A percentile compares a stretch with the other conserved stretches of the same genome.
phyloP scores from a whole-genome alignment of 2,113 vertebrate species.

The Grammomys surdaster region DNA sequence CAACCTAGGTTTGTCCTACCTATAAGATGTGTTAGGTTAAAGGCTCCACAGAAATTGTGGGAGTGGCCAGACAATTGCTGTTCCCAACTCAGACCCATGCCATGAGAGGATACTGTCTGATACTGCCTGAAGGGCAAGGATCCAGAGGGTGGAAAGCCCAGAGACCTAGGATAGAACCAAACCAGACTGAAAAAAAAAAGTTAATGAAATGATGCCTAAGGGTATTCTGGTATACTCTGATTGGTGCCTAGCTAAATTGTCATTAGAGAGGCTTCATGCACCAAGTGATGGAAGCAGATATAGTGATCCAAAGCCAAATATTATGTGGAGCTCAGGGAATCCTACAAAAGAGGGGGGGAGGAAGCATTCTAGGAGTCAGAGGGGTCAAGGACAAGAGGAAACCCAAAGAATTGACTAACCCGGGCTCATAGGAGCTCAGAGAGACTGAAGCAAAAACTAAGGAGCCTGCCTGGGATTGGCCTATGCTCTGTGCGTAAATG shows the following conservation, averaged over 20 bases:
- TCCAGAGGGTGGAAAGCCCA: no score
- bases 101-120: accelerated
- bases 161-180: no score
- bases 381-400: not conserved
- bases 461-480: not conserved
- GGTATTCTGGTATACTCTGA: not conserved
- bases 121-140: not conserved
- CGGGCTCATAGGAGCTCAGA: not conserved
- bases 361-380: not conserved
- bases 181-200: not conserved
- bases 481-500: not conserved
- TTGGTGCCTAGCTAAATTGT: not conserved
- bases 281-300: not conserved
- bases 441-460: not conserved
- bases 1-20: not conserved
- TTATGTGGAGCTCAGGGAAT: not conserved
- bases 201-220: not conserved
- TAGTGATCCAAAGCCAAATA: not conserved
- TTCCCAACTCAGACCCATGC: not conserved
- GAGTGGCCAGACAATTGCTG: not conserved
- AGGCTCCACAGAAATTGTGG: not conserved
- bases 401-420: not conserved
- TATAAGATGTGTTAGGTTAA: not conserved
- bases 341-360: not conserved
- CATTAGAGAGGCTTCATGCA: not conserved